These are phyloP conservation scores for Crematogaster levior DNA, from an alignment of 2,888 invertebrate species.

Conservation along the genomic window DNA sequence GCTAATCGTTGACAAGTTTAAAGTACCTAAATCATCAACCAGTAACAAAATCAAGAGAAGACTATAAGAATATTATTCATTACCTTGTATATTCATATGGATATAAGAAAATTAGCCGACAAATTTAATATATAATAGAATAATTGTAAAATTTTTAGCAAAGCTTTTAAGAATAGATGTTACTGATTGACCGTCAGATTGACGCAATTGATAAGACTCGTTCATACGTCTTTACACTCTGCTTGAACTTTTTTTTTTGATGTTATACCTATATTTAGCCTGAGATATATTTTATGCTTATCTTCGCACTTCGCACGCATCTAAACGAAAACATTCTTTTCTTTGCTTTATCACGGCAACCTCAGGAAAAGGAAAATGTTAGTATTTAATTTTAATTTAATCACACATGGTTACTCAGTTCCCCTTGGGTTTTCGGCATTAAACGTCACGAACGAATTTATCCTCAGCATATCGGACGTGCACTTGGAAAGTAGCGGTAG, in stretches of 20 bases:
- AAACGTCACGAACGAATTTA: slow-evolving; percentile 40
- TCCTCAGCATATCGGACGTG: slow-evolving; percentile 90
- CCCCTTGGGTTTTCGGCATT: not conserved
- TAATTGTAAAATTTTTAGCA: not conserved
- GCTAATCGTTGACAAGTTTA: not conserved
- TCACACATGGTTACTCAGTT: slow-evolving; percentile 25
- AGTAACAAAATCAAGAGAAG: slow-evolving; percentile 15
- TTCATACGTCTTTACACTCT: slow-evolving; percentile 14
- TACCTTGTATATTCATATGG: not conserved
- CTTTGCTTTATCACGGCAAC: slow-evolving; percentile 50
- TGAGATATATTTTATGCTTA: slow-evolving; percentile 37
- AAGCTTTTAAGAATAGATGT: not conserved
- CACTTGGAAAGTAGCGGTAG: slow-evolving; percentile 88
- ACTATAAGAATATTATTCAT: not conserved
- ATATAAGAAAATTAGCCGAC: not conserved
- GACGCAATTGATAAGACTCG: not conserved
- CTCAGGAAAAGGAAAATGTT: slow-evolving; percentile 53
- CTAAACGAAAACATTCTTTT: slow-evolving; percentile 36
- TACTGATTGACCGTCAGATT: slow-evolving; percentile 14
- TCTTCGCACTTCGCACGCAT: slow-evolving; percentile 50
- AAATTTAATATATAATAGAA: not conserved
- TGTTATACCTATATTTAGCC: slow-evolving; percentile 4
- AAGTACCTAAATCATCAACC: not conserved
- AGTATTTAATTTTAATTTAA: slow-evolving; percentile 52
- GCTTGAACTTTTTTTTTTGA: slow-evolving; percentile 13